Evolutionary conservation across 37 sponge, comb jelly and placozoan genomes (phyloP).

Genomic region (Mnemiopsis leidyi): DNA sequence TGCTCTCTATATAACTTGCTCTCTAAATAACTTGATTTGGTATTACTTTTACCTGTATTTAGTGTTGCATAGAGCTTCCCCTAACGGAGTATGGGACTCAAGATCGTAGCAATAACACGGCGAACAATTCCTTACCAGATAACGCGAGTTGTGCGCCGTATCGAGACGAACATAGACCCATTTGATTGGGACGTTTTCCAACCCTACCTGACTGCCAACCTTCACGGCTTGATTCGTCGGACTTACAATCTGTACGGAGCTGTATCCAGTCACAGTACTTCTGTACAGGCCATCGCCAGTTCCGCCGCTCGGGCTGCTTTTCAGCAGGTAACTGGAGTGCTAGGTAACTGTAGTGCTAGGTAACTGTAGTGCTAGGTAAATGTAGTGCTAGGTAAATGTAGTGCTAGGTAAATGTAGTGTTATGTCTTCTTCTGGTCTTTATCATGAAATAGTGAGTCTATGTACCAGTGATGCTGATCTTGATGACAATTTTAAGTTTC

Average conservation of each 20-base stretch:
- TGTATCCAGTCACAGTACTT: constrained; percentile 38
- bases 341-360: no score
- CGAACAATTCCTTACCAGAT: constrained; percentile 31
- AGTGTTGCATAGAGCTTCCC: no score
- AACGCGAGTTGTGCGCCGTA: background rate
- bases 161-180: constrained; percentile 61
- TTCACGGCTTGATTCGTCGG: constrained; percentile 22
- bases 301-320: constrained; percentile 15
- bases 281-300: constrained; percentile 37
- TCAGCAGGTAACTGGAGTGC: constrained; percentile 55
- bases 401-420: no score
- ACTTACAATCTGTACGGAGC: constrained; percentile 53
- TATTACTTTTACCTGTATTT: no score
- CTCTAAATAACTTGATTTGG: no score
- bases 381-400: no score
- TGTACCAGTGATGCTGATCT: background rate
- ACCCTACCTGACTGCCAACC: constrained; percentile 21
- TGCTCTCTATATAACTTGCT: no score
- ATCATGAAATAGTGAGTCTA: background rate
- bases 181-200: constrained; percentile 65
- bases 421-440: no score
- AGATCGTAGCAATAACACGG: no score
- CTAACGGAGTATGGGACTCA: no score
- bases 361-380: no score
- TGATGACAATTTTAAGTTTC: background rate